phyloP scores from a whole-genome alignment of 1,140 invertebrate species.

The Doryteuthis pealeii region DNA sequence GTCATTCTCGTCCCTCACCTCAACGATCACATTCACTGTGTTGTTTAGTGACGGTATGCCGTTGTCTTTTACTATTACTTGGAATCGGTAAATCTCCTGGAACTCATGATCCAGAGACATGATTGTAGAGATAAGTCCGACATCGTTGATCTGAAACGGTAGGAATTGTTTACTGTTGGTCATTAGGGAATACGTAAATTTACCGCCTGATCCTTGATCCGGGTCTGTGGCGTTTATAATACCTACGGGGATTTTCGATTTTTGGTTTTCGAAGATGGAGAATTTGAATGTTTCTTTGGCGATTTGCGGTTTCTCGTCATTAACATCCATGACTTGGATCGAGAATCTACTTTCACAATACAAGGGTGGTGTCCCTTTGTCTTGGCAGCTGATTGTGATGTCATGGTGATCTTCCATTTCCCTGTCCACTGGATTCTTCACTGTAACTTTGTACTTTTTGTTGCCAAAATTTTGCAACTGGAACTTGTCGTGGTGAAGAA shows the following conservation, averaged over 20 bases:
- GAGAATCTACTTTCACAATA: constrained; percentile 73
- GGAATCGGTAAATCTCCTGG: constrained; percentile 24
- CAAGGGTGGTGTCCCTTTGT: constrained; percentile 67
- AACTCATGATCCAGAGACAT: not conserved
- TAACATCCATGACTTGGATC: constrained; percentile 76
- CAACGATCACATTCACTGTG: constrained; percentile 43
- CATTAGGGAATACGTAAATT: constrained; percentile 42
- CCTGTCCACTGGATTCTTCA: constrained; percentile 55
- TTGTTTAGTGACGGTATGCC: constrained; percentile 19
- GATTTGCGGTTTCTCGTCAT: constrained; percentile 91
- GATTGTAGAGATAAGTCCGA: not conserved
- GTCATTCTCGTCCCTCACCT: constrained; percentile 53
- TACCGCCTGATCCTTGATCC: constrained; percentile 78
- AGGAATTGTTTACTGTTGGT: not conserved
- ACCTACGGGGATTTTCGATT: constrained; percentile 65
- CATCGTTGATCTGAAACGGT: not conserved
- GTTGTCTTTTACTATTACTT: constrained; percentile 36
- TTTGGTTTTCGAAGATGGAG: constrained; percentile 75
- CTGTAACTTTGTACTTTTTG: constrained; percentile 82
- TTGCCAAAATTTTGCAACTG: constrained; percentile 71
- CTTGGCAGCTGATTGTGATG: constrained; percentile 63
- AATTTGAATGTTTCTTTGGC: constrained; percentile 60
- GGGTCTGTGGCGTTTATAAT: constrained; percentile 75
- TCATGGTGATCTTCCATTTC: constrained; percentile 70
- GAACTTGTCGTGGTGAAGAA: constrained; percentile 68